Base-by-base conservation (phyloP, 2,888 invertebrate species). In the Mythimna lalbum region DNA sequence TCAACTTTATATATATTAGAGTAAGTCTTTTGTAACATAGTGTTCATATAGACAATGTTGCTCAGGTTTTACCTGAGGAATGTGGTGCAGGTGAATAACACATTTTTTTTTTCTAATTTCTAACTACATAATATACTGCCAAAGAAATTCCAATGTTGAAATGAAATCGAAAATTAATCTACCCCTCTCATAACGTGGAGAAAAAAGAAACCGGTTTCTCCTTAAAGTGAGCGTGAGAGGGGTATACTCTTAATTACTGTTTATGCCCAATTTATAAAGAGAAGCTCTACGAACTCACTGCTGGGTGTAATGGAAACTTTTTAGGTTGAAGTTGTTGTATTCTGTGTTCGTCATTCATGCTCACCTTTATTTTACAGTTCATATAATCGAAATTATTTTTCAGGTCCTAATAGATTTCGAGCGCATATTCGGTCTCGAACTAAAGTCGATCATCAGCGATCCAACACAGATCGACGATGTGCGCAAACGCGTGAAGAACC, bases 391-490 rank as follows among this genome's bases (percentile, higher is more conserved):
- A 53, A 9, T 27, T 23, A 14, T 27, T 1, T 87, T 85, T 4
- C 88, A 97, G 97, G 97, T 98, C 0, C 96, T 98, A 5, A 97
- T 98, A 87, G 98, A 99, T 88, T 99, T 99, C 89, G 97, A 98
- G 90, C 98, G 98, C 83, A 98, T 99, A 73, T 99, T 99, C 90
- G 98, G 99, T 0, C 96, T 97, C 1, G 98, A 99, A 86, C 93
- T 99, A 4, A 98, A 98, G 88, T 97, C 98, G 0, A 98, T 99
- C 47, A 98, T 99, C 49, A 97, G 97, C 76, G 98, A 99, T 90
- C 98, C 98, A 0, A 97, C 98, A 14, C 97, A 98, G 86, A 98
- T 99, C 61, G 98, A 99, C 87, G 97, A 97, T 77, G 97, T 99
- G 6, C 96, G 98, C 23, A 97, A 98, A 78, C 97, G 98, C 73